These are phyloP conservation scores for Iphiclides podalirius DNA, from an alignment of 2,888 invertebrate species.

Conservation along the genomic window DNA sequence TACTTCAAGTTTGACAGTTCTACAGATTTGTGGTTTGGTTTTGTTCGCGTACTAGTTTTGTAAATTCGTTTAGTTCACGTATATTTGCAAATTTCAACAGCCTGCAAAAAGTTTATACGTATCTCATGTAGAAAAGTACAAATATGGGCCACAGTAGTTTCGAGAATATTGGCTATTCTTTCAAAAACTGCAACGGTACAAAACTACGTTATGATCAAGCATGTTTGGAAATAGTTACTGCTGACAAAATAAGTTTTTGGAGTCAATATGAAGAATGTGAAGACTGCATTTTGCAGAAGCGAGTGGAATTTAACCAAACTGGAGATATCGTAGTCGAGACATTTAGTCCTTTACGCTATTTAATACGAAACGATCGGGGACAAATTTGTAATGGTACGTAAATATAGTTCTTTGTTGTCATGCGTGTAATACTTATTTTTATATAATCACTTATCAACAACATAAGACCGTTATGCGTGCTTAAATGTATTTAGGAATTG, in stretches of 20 bases:
- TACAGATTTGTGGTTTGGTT: slow-evolving; percentile 3
- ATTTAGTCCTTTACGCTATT: slow-evolving; percentile 56
- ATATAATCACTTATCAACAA: not conserved
- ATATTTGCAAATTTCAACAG: slow-evolving; percentile 9
- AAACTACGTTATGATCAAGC: slow-evolving; percentile 64
- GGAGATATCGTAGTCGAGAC: slow-evolving; percentile 51
- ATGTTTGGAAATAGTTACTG: slow-evolving; percentile 62
- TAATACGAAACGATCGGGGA: slow-evolving; percentile 43
- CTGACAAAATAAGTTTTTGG: slow-evolving; percentile 53
- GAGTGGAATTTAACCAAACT: slow-evolving; percentile 37
- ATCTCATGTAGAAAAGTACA: slow-evolving; percentile 40
- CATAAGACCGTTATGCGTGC: too few species aligned
- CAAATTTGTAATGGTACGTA: slow-evolving; percentile 63
- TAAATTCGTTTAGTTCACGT: slow-evolving; percentile 2
- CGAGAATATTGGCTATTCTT: slow-evolving; percentile 63
- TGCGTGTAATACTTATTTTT: not conserved
- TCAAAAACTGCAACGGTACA: slow-evolving; percentile 53
- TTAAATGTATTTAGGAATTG: too few species aligned
- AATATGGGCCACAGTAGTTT: slow-evolving; percentile 58
- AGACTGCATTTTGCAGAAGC: slow-evolving; percentile 53
- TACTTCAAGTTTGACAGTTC: slow-evolving; percentile 11
- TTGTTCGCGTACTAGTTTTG: slow-evolving; percentile 5
- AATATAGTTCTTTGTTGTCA: slow-evolving; percentile 11
- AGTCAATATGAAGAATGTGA: slow-evolving; percentile 72
- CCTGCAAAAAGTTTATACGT: slow-evolving; percentile 2